Conservation (phyloP, 2,888 invertebrate genomes). For the Parnassius apollo region DNA sequence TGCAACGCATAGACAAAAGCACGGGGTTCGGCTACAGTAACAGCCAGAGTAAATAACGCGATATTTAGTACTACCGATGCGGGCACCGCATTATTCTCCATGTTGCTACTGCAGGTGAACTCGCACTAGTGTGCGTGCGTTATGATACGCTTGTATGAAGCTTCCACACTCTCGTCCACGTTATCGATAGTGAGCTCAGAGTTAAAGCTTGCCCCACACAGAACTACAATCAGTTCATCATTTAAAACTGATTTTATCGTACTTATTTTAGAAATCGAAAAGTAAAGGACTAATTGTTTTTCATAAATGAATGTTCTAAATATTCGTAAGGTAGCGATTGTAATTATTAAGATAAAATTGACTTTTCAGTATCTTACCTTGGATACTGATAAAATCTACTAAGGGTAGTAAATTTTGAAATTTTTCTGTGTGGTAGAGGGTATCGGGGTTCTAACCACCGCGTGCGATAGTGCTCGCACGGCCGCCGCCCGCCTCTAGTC, state of each 20-base stretch:
- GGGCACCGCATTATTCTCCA: no score
- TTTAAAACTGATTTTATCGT: background rate
- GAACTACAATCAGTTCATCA: constrained; percentile 12
- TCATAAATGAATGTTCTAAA: constrained; percentile 3
- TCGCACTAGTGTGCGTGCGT: constrained; percentile 3
- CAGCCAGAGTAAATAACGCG: no score
- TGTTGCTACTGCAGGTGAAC: background rate
- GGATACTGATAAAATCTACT: constrained; percentile 8
- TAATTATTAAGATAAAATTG: background rate
- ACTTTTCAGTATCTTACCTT: background rate
- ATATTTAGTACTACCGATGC: no score
- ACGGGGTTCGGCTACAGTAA: no score
- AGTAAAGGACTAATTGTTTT: constrained; percentile 14
- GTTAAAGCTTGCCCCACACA: constrained; percentile 26
- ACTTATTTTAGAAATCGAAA: constrained; percentile 7
- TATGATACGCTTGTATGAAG: background rate
- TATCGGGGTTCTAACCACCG: constrained; percentile 15
- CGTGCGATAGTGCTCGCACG: constrained; percentile 41
- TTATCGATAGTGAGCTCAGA: constrained; percentile 26
- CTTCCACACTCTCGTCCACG: no score
- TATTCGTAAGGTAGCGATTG: constrained; percentile 3
- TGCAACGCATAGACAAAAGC: no score
- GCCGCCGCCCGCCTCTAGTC: constrained; percentile 76
- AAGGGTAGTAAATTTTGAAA: constrained; percentile 3
- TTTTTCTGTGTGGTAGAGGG: constrained; percentile 20